Evolutionary conservation across 1,140 invertebrate species (phyloP).

Genomic region (Camponotus vicinus): DNA sequence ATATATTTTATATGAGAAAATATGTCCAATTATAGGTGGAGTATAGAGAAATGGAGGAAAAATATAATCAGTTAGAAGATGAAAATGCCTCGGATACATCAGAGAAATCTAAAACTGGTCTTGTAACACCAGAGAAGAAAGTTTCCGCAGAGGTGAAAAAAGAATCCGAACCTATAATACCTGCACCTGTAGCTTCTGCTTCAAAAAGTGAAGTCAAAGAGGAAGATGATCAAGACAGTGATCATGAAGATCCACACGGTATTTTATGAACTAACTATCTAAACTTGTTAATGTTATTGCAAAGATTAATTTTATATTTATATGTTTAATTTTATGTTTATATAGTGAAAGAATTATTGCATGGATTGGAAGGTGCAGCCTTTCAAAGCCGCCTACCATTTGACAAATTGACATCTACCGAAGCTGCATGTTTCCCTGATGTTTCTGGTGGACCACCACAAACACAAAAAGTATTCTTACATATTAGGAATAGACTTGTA

Average conservation of each 20-base stretch:
- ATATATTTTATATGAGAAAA: no score
- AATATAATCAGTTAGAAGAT: conserved; percentile 88
- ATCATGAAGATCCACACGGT: conserved; percentile 85
- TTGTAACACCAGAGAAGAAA: conserved; percentile 85
- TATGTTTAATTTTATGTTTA: conserved; percentile 74
- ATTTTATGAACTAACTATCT: conserved; percentile 27
- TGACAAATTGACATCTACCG: conserved; percentile 97
- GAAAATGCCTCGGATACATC: conserved; percentile 89
- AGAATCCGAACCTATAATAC: conserved; percentile 75
- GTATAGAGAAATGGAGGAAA: conserved; percentile 90
- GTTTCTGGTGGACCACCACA: conserved; percentile 93
- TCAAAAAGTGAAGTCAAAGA: conserved; percentile 82
- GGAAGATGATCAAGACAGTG: conserved; percentile 84
- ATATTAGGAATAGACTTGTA: conserved; percentile 96
- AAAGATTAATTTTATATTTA: conserved; percentile 68
- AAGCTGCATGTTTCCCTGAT: conserved; percentile 97
- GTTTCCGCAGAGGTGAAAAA: conserved; percentile 82
- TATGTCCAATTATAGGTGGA: conserved; percentile 86
- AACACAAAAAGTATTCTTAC: conserved; percentile 96
- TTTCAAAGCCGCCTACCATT: conserved; percentile 97
- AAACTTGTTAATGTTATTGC: not conserved
- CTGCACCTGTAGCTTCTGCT: conserved; percentile 72
- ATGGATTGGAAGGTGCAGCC: conserved; percentile 95
- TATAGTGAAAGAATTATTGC: conserved; percentile 84
- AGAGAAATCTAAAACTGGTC: conserved; percentile 88